Conservation (phyloP, 2,888 invertebrate species). For the Psylliodes chrysocephalus region DNA sequence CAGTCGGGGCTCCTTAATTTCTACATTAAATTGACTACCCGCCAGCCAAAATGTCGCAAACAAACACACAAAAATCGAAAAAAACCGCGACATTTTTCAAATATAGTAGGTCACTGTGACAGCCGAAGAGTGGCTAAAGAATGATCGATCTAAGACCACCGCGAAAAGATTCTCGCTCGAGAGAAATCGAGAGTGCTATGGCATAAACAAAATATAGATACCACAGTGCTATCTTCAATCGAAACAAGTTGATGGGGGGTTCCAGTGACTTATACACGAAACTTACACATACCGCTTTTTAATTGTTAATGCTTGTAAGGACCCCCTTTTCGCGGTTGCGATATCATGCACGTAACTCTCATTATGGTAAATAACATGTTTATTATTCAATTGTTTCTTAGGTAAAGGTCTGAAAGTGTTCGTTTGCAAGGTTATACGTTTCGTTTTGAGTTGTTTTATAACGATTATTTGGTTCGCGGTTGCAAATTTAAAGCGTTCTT, state of each 20-base stretch:
- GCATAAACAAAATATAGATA: slow-evolving; percentile 16
- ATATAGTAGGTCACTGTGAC: neutral
- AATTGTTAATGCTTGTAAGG: slow-evolving; percentile 15
- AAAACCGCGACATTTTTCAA: slow-evolving; percentile 18
- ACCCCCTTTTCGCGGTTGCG: slow-evolving; percentile 22
- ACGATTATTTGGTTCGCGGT: neutral
- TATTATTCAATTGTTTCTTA: slow-evolving; percentile 15
- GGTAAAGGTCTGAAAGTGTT: slow-evolving; percentile 13
- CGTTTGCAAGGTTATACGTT: slow-evolving; percentile 20
- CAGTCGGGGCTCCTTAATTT: slow-evolving; percentile 48
- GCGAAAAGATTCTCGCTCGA: neutral
- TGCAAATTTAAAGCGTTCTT: neutral
- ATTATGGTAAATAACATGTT: slow-evolving; percentile 22
- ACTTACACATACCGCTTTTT: slow-evolving; percentile 10
- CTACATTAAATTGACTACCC: slow-evolving; percentile 45
- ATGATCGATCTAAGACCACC: slow-evolving; percentile 2
- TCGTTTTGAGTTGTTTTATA: neutral
- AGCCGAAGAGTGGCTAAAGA: slow-evolving; percentile 3
- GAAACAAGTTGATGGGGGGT: slow-evolving; percentile 15
- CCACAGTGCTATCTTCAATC: slow-evolving; percentile 12
- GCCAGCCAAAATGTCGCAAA: slow-evolving; percentile 35
- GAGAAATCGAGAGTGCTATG: slow-evolving; percentile 22
- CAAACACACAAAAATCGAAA: slow-evolving; percentile 30
- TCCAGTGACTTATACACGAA: slow-evolving; percentile 1
- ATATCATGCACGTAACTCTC: slow-evolving; percentile 21